Percentiles rank a stretch among this genome's conserved stretches.
Evolutionary conservation across 2,888 invertebrate genomes (phyloP).

Genomic region (Ochlodes sylvanus): DNA sequence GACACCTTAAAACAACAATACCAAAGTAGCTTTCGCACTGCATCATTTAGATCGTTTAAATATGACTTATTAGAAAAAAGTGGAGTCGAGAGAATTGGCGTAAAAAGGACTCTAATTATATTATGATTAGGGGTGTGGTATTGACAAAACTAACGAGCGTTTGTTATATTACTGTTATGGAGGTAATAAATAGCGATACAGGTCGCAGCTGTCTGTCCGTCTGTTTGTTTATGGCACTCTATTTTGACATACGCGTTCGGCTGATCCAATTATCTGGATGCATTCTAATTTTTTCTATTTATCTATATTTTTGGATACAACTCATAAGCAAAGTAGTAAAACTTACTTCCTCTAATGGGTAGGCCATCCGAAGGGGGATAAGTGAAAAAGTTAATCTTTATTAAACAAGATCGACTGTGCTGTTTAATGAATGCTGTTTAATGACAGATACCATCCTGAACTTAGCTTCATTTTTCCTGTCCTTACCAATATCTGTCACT

Average conservation of each 20-base stretch:
- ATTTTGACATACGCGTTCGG: constrained; percentile 64
- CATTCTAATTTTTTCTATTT: neutral
- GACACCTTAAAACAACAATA: constrained; percentile 43
- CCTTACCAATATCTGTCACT: no score
- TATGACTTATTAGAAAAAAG: constrained; percentile 50
- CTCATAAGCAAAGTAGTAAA: neutral
- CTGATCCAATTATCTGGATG: constrained; percentile 26
- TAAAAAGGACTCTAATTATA: constrained; percentile 81
- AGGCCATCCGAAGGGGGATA: no score
- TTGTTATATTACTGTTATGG: constrained; percentile 76
- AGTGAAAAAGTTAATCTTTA: no score
- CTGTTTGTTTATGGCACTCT: constrained; percentile 68
- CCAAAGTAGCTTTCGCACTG: constrained; percentile 51
- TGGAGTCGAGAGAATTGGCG: constrained; percentile 71
- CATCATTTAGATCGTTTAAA: constrained; percentile 49
- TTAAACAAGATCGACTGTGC: no score
- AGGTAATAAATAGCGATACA: constrained; percentile 79
- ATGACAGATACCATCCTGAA: no score
- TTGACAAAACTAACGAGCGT: constrained; percentile 79
- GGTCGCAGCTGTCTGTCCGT: constrained; percentile 72
- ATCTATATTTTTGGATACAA: neutral
- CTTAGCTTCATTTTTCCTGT: no score
- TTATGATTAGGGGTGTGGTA: constrained; percentile 80
- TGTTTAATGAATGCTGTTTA: no score
- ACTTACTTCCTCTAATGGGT: neutral